Evolutionary conservation across 2,113 vertebrate species (phyloP).

Genomic region (Hiodon alosoides): DNA sequence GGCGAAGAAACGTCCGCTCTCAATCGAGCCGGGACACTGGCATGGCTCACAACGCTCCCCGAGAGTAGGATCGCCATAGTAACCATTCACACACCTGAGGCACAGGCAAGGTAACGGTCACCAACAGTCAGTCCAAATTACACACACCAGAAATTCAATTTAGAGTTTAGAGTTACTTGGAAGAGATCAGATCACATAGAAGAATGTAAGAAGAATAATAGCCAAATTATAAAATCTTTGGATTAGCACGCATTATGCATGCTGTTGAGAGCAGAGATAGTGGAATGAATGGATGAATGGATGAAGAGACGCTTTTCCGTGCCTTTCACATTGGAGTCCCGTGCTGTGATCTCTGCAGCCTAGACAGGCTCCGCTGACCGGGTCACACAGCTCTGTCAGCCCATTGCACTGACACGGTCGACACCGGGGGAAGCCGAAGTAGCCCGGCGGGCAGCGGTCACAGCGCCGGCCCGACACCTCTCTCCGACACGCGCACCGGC

Average conservation of each 20-base stretch:
- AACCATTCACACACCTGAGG: conserved; percentile 73
- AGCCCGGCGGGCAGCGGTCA: conserved; percentile 59
- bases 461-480: conserved; percentile 62
- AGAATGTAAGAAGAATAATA: neutral
- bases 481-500: conserved; percentile 70
- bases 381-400: conserved; percentile 65
- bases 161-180: neutral
- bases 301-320: neutral
- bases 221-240: neutral
- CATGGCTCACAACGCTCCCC: conserved; percentile 69
- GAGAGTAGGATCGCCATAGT: conserved; percentile 64
- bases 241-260: too few species aligned
- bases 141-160: too few species aligned
- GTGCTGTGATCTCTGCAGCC: conserved; percentile 59
- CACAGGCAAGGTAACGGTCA: conserved; percentile 16
- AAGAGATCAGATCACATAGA: neutral
- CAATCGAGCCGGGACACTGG: conserved; percentile 65
- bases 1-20: conserved; percentile 71
- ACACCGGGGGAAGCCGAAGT: conserved; percentile 77
- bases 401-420: conserved; percentile 66
- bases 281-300: neutral
- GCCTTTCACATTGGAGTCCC: conserved; percentile 71
- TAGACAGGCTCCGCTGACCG: conserved; percentile 59
- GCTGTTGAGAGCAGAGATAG: neutral
- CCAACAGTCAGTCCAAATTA: too few species aligned